Base-by-base conservation (phyloP, 2,888 invertebrate genomes). In the Caenorhabditis sp. region DNA sequence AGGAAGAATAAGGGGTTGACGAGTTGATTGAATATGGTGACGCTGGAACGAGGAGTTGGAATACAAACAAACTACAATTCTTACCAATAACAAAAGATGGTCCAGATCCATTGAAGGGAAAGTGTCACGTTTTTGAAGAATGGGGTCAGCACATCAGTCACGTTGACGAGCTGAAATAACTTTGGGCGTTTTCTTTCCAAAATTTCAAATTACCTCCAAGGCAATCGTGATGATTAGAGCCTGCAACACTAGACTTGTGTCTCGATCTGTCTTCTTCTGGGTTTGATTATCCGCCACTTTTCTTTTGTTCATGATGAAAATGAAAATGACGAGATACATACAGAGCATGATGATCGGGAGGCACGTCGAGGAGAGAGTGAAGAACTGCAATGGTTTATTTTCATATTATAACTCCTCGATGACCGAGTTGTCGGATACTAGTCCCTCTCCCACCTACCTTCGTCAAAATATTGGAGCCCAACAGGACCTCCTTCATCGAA, bases 11-110 rank as follows among this genome's bases (percentile, higher is more conserved):
- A 38, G 0, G 86, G 86, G 44, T 86, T 86, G 22, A 86, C 72
- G 12, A 86, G 74, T 72, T 86, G 86, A 59, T 86, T 86, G 68
- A 83, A 63, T n/a, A 86, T 86, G 35, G 86, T 79, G 16, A 72
- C 66, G 38, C 84, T 86, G 77, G 54, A 85, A 81, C 28, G 7
- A 31, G 31, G 31, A n/a, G n/a, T n/a, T n/a, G n/a, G n/a, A n/a
- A n/a, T n/a, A n/a, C n/a, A n/a, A n/a, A 16, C 12, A 19, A 58
- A 35, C 14, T 19, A 26, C 38, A 38, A 72, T 16, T 0, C 72
- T 66, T 38, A 80, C 84, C 80, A 81, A 51, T 84, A 84, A 22
- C 64, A 66, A 22, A 84, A 80, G 16, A 84, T 81, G 0, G 84
- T 84, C 81, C 81, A 84, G 0, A 81, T 61, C 84, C 84, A 84